Percentiles rank a stretch among this genome's conserved stretches.
These are phyloP conservation scores for Novumbra hubbsi DNA, from an alignment of 2,797 vertebrate species.

Conservation along the genomic window DNA sequence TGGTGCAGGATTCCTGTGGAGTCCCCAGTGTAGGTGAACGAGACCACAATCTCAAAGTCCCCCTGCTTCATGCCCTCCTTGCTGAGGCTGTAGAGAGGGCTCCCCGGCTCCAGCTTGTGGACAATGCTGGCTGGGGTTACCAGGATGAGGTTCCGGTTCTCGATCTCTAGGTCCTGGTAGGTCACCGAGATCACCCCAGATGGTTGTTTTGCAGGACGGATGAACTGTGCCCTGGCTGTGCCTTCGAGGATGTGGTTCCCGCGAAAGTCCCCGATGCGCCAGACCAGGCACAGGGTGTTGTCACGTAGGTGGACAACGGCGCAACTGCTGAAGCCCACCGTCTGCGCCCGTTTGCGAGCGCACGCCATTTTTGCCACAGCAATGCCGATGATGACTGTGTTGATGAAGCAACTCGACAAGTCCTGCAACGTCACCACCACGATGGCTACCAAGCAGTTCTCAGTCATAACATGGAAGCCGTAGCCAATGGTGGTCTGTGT, in stretches of 20 bases:
- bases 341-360: conserved; percentile 89
- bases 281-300: conserved; percentile 85
- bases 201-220: conserved; percentile 75
- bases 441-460: conserved; percentile 86
- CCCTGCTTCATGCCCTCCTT: conserved; percentile 79
- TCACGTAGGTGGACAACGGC: conserved; percentile 85
- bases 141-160: conserved; percentile 83
- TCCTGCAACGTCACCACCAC: conserved; percentile 82
- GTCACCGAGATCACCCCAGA: conserved; percentile 76
- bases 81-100: conserved; percentile 85
- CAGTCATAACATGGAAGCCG: conserved; percentile 84
- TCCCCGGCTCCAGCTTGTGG: conserved; percentile 82
- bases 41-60: conserved; percentile 90
- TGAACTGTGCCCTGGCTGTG: conserved; percentile 80
- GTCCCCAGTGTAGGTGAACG: conserved; percentile 91
- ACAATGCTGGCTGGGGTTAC: conserved; percentile 84
- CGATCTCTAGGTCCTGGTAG: conserved; percentile 82
- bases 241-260: conserved; percentile 93
- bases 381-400: conserved; percentile 90
- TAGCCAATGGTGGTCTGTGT: conserved; percentile 96
- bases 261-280: conserved; percentile 91
- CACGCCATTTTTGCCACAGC: conserved; percentile 94
- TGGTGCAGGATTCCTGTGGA: conserved; percentile 93
- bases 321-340: conserved; percentile 87
- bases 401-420: conserved; percentile 86